Conservation (phyloP, 2,113 vertebrate species). For the Syngnathoides biaculeatus region DNA sequence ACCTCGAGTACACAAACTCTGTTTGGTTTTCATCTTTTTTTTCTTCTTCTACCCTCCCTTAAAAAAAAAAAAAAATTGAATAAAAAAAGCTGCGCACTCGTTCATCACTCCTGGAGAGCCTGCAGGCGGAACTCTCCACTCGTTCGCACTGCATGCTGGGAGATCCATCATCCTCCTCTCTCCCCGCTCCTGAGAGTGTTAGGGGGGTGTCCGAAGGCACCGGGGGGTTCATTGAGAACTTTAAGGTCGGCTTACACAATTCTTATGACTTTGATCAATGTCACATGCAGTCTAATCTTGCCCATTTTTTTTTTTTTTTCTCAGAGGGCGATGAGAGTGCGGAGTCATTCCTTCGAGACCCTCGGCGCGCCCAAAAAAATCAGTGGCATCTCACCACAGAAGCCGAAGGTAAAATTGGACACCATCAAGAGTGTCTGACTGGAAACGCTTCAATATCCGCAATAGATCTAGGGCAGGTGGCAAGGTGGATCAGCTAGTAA, state of each 20-base stretch:
- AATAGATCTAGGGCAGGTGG: no score
- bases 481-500: no score
- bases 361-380: conserved; percentile 72
- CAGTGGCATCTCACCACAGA: conserved; percentile 46
- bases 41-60: background rate
- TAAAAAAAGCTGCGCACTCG: conserved; percentile 80
- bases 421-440: background rate
- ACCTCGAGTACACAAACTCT: background rate
- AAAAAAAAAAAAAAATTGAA: background rate
- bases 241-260: conserved; percentile 74
- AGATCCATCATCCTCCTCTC: conserved; percentile 49
- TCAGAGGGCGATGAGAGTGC: conserved; percentile 84
- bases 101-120: conserved; percentile 80
- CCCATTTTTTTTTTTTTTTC: background rate
- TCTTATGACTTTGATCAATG: no score
- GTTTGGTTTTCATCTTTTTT: background rate
- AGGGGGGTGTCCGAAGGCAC: conserved; percentile 75
- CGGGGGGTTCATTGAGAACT: conserved; percentile 88
- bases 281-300: background rate
- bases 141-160: conserved; percentile 84
- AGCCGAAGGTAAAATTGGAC: conserved; percentile 55
- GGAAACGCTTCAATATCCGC: background rate
- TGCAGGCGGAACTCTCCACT: conserved; percentile 79
- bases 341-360: conserved; percentile 86
- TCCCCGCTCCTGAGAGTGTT: conserved; percentile 49